Percentiles rank a stretch among this genome's conserved stretches.
phyloP scores from a whole-genome alignment of 2,888 invertebrate genomes.

The Thymelicus acteon region DNA sequence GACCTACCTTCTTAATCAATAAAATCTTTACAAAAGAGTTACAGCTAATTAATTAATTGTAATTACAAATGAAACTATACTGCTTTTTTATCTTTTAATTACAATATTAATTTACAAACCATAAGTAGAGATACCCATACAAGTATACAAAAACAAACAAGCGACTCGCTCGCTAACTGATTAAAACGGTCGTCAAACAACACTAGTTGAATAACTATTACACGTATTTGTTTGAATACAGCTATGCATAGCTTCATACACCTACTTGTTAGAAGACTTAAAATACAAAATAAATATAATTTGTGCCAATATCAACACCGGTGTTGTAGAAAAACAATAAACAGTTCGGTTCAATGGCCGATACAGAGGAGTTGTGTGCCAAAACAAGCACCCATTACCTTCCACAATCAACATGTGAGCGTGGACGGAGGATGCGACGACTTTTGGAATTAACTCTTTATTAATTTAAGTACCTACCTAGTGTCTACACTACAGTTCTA shows the following conservation, averaged over 20 bases:
- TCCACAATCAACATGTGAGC: constrained; percentile 55
- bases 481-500: too few species aligned
- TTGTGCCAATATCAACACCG: constrained; percentile 79
- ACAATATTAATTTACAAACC: too few species aligned
- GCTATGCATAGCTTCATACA: not conserved
- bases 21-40: too few species aligned
- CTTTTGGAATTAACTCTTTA: constrained; percentile 17
- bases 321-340: constrained; percentile 79
- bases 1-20: too few species aligned
- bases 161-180: not conserved
- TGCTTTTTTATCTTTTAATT: too few species aligned
- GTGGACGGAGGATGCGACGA: constrained; percentile 35
- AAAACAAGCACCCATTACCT: constrained; percentile 77
- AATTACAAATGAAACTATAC: too few species aligned
- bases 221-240: constrained; percentile 4
- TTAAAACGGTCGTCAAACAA: not conserved
- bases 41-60: too few species aligned
- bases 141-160: too few species aligned
- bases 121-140: too few species aligned
- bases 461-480: too few species aligned
- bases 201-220: not conserved
- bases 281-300: constrained; percentile 78
- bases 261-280: constrained; percentile 58
- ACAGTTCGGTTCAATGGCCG: constrained; percentile 75
- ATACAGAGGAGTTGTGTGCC: constrained; percentile 66